Conservation (phyloP, 1,140 invertebrate species). For the Lucilia cuprina region DNA sequence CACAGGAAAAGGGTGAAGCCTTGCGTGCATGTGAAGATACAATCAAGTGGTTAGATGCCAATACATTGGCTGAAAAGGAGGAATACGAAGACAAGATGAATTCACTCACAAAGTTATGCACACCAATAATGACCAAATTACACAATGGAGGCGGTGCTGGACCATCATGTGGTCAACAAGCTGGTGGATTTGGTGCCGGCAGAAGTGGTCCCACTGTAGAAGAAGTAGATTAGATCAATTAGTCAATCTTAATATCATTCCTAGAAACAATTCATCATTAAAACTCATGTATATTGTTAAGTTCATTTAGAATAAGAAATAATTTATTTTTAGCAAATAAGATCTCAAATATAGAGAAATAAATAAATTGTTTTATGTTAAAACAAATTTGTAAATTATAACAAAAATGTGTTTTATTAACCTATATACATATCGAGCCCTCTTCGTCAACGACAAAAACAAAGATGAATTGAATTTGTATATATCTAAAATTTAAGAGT, state of each 20-base stretch:
- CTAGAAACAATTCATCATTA: neutral
- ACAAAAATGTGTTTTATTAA: too few species aligned
- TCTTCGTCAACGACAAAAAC: too few species aligned
- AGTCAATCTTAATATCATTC: neutral
- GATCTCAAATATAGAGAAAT: too few species aligned
- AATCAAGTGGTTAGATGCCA: conserved; percentile 70
- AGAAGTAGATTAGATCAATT: conserved; percentile 72
- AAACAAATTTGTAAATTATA: too few species aligned
- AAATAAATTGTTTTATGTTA: conserved; percentile 29
- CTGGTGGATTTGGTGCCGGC: conserved; percentile 62
- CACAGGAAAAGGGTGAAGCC: conserved; percentile 68
- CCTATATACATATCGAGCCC: too few species aligned
- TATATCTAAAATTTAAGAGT: too few species aligned
- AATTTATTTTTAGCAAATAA: too few species aligned
- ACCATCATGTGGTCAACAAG: conserved; percentile 59
- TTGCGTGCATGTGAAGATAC: conserved; percentile 66
- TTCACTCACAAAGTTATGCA: conserved; percentile 65
- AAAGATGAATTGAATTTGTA: too few species aligned
- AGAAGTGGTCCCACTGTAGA: conserved; percentile 71
- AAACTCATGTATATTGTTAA: neutral
- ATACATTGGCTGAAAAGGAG: conserved; percentile 70
- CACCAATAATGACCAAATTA: conserved; percentile 68
- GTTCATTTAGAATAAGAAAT: conserved; percentile 15
- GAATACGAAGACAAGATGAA: conserved; percentile 70
- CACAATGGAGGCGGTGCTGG: conserved; percentile 63